phyloP scores from a whole-genome alignment of 92 coral and sea anemone genomes.

The Parazoanthus darwini region DNA sequence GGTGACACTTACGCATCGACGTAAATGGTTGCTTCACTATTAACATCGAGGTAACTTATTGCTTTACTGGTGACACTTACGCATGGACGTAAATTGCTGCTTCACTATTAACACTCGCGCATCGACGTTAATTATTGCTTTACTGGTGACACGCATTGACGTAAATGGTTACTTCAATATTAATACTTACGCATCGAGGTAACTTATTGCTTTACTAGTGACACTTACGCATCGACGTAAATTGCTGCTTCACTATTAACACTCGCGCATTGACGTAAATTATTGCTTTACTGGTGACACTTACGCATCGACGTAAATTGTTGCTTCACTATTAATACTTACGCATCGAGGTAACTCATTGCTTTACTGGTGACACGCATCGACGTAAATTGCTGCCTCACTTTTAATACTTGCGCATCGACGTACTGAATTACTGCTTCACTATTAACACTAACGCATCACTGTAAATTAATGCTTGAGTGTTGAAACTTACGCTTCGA shows the following conservation, averaged over 20 bases:
- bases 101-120: neutral
- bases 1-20: neutral
- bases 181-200: neutral
- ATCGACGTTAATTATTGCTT: neutral
- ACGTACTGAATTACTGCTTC: neutral
- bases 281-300: neutral
- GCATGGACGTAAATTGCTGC: neutral
- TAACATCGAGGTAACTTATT: neutral
- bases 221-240: no score
- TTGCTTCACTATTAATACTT: neutral
- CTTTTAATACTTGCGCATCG: neutral
- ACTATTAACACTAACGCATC: neutral
- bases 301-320: neutral
- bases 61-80: neutral
- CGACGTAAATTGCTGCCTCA: neutral
- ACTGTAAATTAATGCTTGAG: neutral
- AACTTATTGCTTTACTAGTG: no score
- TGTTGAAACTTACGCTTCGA: neutral
- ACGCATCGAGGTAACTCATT: no score
- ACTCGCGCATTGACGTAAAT: no score
- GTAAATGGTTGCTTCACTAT: neutral
- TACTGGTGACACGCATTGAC: neutral
- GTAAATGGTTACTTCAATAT: neutral
- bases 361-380: neutral
- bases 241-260: neutral